Evolutionary conservation across 1,140 invertebrate species (phyloP).

Genomic region (Theocolax elegans): DNA sequence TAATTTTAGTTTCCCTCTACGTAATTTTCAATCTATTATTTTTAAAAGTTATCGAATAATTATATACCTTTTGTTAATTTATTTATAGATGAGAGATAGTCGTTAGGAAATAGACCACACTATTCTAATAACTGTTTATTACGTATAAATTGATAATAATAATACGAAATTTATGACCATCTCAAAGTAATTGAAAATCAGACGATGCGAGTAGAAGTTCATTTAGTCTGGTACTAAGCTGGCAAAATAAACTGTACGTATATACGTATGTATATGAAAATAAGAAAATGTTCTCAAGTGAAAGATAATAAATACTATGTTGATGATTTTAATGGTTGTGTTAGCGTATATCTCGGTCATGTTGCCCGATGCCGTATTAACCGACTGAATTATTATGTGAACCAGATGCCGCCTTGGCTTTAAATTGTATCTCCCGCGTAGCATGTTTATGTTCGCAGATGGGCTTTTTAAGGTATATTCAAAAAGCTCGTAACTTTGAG

Average conservation of each 20-base stretch:
- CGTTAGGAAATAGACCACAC: too few relatives aligned
- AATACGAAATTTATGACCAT: not conserved
- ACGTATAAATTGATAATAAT: too few relatives aligned
- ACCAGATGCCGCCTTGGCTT: conserved; percentile 49
- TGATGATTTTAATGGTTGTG: conserved; percentile 17
- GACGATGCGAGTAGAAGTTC: too few relatives aligned
- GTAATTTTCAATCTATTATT: too few relatives aligned
- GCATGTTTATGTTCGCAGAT: conserved; percentile 47
- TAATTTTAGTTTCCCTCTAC: too few relatives aligned
- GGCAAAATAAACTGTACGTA: too few relatives aligned
- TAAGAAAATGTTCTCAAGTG: not conserved
- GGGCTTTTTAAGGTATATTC: conserved; percentile 36
- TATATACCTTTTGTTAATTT: too few relatives aligned
- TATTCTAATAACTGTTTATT: conserved; percentile 1
- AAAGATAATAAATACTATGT: not conserved
- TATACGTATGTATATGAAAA: not conserved
- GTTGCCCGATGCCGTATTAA: not conserved
- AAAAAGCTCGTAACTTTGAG: conserved; percentile 45
- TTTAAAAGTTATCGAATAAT: too few relatives aligned
- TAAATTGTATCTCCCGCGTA: conserved; percentile 6
- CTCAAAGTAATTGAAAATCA: not conserved
- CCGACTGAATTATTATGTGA: conserved; percentile 45
- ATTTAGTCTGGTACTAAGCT: too few relatives aligned
- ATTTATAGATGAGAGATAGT: too few relatives aligned
- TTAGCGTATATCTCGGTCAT: not conserved